Percentiles rank a stretch among this genome's conserved stretches.
Conservation (phyloP, 2,113 vertebrate genomes). For the Gracilinanus agilis region DNA sequence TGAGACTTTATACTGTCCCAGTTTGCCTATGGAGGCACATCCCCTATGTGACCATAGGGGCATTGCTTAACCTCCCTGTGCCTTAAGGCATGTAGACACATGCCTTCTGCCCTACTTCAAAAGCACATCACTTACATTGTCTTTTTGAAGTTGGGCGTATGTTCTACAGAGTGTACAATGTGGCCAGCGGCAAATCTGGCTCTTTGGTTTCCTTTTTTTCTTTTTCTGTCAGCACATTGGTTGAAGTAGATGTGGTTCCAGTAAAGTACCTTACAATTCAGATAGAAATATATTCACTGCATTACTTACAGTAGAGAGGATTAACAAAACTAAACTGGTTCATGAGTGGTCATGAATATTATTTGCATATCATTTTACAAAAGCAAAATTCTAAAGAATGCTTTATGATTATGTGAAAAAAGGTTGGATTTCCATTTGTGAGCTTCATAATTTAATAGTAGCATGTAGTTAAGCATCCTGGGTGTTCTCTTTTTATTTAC, state of each 20-base stretch:
- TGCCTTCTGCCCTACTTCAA: conserved; percentile 73
- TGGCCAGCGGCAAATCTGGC: conserved; percentile 75
- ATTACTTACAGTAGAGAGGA: conserved; percentile 4
- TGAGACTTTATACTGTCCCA: conserved; percentile 35
- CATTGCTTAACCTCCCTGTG: conserved; percentile 66
- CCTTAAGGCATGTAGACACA: conserved; percentile 73
- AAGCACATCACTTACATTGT: conserved; percentile 63
- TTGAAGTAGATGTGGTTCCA: conserved; percentile 57
- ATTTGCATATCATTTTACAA: conserved; percentile 16
- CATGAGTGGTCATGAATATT: neutral
- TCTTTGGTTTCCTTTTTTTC: conserved; percentile 52
- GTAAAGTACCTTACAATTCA: conserved; percentile 11
- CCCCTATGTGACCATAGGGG: conserved; percentile 67
- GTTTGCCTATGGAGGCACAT: conserved; percentile 63
- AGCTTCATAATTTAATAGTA: conserved; percentile 43
- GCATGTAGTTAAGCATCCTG: neutral
- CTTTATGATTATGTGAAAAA: neutral
- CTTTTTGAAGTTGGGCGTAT: conserved; percentile 72
- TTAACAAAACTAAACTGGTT: conserved; percentile 33
- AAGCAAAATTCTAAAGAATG: conserved; percentile 28
- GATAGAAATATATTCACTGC: neutral
- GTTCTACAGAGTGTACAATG: conserved; percentile 64
- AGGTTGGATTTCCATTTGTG: conserved; percentile 7
- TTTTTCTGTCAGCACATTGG: conserved; percentile 43
- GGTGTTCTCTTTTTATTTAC: neutral